phyloP scores from a whole-genome alignment of 2,113 vertebrate species.

The Blennius ocellaris region DNA sequence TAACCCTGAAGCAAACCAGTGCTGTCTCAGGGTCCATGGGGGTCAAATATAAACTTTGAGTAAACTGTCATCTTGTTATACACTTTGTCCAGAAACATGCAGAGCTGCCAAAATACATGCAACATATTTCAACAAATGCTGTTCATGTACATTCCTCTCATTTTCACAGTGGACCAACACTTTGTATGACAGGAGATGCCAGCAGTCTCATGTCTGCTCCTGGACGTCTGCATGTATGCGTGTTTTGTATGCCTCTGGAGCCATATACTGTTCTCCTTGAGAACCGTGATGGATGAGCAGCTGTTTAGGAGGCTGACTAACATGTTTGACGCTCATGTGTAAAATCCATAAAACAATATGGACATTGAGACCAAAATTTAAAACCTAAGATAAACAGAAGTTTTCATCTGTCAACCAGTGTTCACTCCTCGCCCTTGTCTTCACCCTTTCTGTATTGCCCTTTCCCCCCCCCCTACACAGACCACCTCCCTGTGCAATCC shows the following conservation, averaged over 20 bases:
- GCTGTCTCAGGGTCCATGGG: too few relatives aligned
- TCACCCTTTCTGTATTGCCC: not conserved
- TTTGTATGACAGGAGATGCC: conserved; percentile 32
- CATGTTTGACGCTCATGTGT: conserved; percentile 60
- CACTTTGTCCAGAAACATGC: not conserved
- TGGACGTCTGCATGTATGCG: conserved; percentile 8
- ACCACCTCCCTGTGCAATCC: conserved; percentile 13
- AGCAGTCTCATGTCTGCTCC: conserved; percentile 27
- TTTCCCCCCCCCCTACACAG: conserved; percentile 12
- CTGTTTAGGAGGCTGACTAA: conserved; percentile 43
- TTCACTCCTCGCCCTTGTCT: not conserved
- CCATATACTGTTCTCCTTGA: conserved; percentile 7
- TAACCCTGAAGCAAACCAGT: too few relatives aligned
- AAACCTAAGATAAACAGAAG: conserved; percentile 19
- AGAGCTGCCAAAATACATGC: not conserved
- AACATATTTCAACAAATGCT: not conserved
- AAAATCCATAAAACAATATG: conserved; percentile 54
- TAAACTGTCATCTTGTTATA: not conserved
- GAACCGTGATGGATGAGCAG: conserved; percentile 34
- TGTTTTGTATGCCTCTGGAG: conserved; percentile 28
- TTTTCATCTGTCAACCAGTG: conserved; percentile 27
- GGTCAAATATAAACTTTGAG: too few relatives aligned
- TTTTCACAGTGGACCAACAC: conserved; percentile 26
- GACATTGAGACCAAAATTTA: conserved; percentile 44
- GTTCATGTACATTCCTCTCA: conserved; percentile 9